Conservation (phyloP, 2,113 vertebrate species). For the Thunnus thynnus region DNA sequence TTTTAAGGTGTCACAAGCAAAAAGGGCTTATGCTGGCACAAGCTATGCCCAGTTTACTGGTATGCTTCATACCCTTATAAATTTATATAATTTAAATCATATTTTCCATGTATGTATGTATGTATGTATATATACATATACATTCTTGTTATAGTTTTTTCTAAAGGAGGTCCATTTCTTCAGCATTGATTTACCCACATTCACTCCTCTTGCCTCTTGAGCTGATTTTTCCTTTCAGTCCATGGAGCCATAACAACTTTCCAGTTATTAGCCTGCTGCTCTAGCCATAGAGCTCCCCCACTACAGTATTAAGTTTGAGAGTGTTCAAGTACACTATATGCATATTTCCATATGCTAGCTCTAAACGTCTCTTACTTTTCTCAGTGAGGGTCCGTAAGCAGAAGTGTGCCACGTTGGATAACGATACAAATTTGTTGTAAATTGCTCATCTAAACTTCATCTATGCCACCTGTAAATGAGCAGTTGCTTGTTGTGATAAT, state of each 20-base stretch:
- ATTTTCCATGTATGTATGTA: no score
- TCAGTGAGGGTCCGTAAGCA: neutral
- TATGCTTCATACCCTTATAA: no score
- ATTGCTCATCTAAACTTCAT: constrained; percentile 15
- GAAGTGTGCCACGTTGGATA: neutral
- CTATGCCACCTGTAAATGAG: neutral
- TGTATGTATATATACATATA: no score
- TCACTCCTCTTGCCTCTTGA: neutral
- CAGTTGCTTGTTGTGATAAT: neutral
- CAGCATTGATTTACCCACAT: no score
- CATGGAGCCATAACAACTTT: neutral
- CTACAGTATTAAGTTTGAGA: neutral
- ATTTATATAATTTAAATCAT: no score
- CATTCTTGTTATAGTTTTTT: no score
- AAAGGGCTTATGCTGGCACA: no score
- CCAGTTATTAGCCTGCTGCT: constrained; percentile 7
- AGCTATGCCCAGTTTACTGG: no score
- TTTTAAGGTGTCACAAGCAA: no score
- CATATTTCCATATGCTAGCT: neutral
- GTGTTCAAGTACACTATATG: neutral
- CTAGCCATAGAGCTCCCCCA: neutral
- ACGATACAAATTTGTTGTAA: neutral
- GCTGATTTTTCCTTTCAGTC: neutral
- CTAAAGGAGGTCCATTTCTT: no score
- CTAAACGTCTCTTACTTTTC: neutral